phyloP scores from a whole-genome alignment of 2,797 vertebrate species.

The Somateria mollissima region DNA sequence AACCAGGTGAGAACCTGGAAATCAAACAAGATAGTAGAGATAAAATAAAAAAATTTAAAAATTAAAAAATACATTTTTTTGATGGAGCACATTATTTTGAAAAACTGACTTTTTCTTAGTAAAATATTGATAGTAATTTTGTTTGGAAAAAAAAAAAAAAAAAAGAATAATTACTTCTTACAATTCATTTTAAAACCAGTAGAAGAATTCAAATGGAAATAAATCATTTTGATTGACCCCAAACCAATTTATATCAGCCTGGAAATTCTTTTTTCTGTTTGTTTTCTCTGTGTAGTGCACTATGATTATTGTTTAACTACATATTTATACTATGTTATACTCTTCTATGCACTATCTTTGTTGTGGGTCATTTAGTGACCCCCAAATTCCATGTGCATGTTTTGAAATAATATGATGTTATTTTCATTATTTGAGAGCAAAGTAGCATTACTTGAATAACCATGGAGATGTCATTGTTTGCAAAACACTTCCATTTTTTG shows the following conservation, averaged over 20 bases:
- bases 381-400: neutral
- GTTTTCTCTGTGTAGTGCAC: neutral
- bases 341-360: neutral
- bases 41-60: neutral
- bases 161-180: neutral
- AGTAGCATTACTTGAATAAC: neutral
- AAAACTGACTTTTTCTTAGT: neutral
- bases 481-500: neutral
- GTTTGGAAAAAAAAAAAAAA: neutral
- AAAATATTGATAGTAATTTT: neutral
- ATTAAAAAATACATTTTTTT: neutral
- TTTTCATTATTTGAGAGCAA: neutral
- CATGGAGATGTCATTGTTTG: neutral
- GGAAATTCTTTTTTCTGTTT: neutral
- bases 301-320: neutral
- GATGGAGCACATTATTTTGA: neutral
- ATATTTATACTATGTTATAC: neutral
- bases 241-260: neutral
- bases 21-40: neutral
- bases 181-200: neutral
- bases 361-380: neutral
- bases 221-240: neutral
- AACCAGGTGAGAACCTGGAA: neutral
- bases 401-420: neutral
- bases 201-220: neutral